Conservation (phyloP, 2,113 vertebrate genomes). For the Entelurus aequoreus region DNA sequence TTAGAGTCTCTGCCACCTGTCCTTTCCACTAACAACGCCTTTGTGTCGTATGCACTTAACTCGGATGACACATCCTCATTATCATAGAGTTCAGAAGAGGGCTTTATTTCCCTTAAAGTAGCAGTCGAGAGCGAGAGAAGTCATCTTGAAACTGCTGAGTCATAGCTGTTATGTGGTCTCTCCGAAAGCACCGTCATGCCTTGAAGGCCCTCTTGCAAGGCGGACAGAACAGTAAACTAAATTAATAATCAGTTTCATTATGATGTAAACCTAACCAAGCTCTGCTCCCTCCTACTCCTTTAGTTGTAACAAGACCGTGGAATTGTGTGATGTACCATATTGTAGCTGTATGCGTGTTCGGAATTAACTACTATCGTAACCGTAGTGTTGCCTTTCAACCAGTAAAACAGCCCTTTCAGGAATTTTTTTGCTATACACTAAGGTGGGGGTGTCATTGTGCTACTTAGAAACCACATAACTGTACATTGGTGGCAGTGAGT, state of each 20-base stretch:
- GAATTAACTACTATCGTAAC: too few species aligned
- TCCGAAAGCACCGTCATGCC: constrained; percentile 14
- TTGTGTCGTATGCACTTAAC: constrained; percentile 4
- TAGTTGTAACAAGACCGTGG: too few species aligned
- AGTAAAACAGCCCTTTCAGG: constrained; percentile 31
- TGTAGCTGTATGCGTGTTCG: too few species aligned
- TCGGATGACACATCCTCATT: constrained; percentile 20
- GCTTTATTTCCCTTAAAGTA: constrained; percentile 27
- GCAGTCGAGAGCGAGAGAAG: constrained; percentile 32
- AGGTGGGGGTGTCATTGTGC: constrained; percentile 30
- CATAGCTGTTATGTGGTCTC: constrained; percentile 19
- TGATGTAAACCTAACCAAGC: constrained; percentile 23
- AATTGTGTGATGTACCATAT: too few species aligned
- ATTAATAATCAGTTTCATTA: constrained; percentile 39
- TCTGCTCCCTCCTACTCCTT: too few species aligned
- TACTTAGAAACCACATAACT: constrained; percentile 31
- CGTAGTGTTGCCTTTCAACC: constrained; percentile 11
- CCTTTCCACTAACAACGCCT: constrained; percentile 7
- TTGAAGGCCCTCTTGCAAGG: constrained; percentile 24
- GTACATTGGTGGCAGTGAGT: constrained; percentile 38
- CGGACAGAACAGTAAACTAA: constrained; percentile 40
- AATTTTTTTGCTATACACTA: constrained; percentile 15
- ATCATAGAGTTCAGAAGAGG: constrained; percentile 20
- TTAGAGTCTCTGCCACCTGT: background rate
- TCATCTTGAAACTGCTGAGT: constrained; percentile 44